Evolutionary conservation across 2,888 invertebrate genomes (phyloP), one percentile per base, ranked within the genome.

Genomic region (Ptychoptera albimana): DNA sequence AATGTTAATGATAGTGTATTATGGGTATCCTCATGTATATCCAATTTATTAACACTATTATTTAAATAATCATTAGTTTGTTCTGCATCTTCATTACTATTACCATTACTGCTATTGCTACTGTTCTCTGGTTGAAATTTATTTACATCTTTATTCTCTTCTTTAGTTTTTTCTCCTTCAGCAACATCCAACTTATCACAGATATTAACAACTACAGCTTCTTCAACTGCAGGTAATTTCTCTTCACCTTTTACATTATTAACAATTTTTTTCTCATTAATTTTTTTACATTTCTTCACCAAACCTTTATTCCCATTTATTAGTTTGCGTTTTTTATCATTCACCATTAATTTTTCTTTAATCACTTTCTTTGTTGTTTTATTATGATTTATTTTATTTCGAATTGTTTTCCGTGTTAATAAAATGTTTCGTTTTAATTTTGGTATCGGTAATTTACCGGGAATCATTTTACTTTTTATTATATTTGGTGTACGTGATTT

Each of bases 401-500:
- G 16, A 14, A 29, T 39, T 30, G 47, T 32, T 41, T 38, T 14
- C 7, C 29, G 39, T 37, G 40, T 47, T 13, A 11, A 7, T 32
- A 11, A 32, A 11, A 11, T 9, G 9, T 44, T 37, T 4, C 45
- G 44, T 29, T 45, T 48, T 12, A 50, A 29, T 14, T 42, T 42
- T n/a, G 50, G 47, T 23, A 50, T 50, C 12, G 48, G 47, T 23
- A 50, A 41, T 47, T 50, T 50, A 23, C 47, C 47, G 45, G 47
- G 46, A 12, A 32, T 32, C 9, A 32, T 32, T 32, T 32, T 32
- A 23, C 23, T 23, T 23, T 23, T 23, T 5, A 23, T 23, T 23
- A 23, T 5, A 23, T 23, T 23, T 23, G 23, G 23, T 32, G 32
- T 9, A 32, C 32, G 32, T 32, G 32, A n/a, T 32, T 32, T 32